Percentiles rank a stretch among this genome's conserved stretches.
These are phyloP conservation scores for Pygathrix nemaeus DNA, from an alignment of 2,113 vertebrate species.

Conservation along the genomic window DNA sequence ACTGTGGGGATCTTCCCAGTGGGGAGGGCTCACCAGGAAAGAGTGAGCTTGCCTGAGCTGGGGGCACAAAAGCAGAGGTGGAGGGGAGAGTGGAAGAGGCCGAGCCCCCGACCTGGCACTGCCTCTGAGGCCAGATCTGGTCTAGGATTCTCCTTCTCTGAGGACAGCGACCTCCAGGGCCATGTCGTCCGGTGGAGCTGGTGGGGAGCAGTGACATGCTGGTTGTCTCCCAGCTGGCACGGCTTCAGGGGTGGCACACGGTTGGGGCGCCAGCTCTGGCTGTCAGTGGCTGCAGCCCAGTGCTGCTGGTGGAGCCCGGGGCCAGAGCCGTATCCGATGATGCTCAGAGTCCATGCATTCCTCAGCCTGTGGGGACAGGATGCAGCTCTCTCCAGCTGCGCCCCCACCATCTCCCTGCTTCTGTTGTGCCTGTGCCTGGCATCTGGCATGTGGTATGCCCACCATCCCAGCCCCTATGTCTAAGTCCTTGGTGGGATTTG, in stretches of 20 bases:
- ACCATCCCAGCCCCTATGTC: background rate
- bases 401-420: background rate
- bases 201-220: background rate
- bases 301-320: background rate
- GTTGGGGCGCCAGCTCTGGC: background rate
- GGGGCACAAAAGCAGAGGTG: too few species aligned
- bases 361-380: background rate
- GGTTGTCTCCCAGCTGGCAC: background rate
- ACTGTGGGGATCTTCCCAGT: background rate
- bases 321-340: fast-evolving
- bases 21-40: background rate
- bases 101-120: background rate
- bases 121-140: background rate
- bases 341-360: background rate
- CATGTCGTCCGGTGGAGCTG: fast-evolving
- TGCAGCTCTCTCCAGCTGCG: too few species aligned
- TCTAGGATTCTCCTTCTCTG: background rate
- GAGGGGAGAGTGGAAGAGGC: too few species aligned
- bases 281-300: too few species aligned
- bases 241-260: fast-evolving
- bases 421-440: background rate
- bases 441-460: background rate
- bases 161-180: too few species aligned
- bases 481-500: background rate
- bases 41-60: background rate